phyloP scores from a whole-genome alignment of 2,797 vertebrate genomes.

The Microtus agrestis region DNA sequence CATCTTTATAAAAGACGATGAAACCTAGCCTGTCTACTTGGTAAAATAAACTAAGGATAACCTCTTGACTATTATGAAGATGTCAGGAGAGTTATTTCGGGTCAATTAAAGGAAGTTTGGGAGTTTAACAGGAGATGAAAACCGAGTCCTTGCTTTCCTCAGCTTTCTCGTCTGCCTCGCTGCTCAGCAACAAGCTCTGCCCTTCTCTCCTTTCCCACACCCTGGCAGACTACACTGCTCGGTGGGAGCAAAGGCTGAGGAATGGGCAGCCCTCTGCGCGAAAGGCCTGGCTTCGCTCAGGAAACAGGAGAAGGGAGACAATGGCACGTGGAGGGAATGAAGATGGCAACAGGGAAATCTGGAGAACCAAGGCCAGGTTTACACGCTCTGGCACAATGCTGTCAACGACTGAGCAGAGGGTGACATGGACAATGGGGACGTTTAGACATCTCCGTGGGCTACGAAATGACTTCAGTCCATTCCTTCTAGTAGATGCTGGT shows the following conservation, averaged over 20 bases:
- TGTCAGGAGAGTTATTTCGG: not conserved
- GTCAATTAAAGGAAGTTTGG: not conserved
- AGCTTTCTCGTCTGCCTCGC: rapidly evolving
- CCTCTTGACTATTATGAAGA: not conserved
- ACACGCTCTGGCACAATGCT: too few species aligned
- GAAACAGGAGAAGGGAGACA: not conserved
- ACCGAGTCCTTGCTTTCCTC: not conserved
- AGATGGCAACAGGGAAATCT: not conserved
- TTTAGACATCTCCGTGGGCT: not conserved
- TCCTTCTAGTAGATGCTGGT: not conserved
- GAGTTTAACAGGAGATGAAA: not conserved
- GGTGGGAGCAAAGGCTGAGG: not conserved
- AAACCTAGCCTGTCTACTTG: not conserved
- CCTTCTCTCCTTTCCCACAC: not conserved
- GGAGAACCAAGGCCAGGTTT: rapidly evolving
- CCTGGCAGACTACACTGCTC: not conserved
- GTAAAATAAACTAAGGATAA: not conserved
- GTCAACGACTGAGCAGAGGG: not conserved
- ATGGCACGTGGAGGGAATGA: rapidly evolving
- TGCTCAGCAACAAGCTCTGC: not conserved
- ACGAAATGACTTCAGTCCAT: not conserved
- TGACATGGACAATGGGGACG: not conserved
- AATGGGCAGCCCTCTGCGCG: not conserved
- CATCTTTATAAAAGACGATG: not conserved
- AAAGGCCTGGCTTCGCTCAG: not conserved